These are phyloP conservation scores for Pteruthius melanotis DNA, from an alignment of 2,113 vertebrate species.

Conservation along the genomic window DNA sequence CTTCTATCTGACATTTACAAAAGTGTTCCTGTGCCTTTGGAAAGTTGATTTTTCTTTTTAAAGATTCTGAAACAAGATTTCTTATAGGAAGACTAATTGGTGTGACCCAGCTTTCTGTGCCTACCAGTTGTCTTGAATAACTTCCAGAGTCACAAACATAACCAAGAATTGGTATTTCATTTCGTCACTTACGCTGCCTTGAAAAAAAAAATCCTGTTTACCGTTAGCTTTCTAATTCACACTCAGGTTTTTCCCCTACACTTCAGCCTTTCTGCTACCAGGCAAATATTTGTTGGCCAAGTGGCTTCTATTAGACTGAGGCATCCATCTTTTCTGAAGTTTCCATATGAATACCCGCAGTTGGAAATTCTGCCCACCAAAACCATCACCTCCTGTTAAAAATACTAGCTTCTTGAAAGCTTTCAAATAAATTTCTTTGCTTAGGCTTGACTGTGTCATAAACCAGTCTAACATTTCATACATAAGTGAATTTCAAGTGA, in stretches of 20 bases:
- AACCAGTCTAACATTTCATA: background rate
- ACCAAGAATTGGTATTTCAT: background rate
- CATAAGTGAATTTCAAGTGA: background rate
- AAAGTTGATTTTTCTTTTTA: background rate
- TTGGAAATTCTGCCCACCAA: background rate
- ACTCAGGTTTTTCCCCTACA: background rate
- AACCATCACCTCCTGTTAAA: background rate
- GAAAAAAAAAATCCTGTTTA: background rate
- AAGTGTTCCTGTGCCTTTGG: background rate
- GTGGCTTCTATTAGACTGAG: background rate
- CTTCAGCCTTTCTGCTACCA: background rate
- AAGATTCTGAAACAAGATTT: background rate
- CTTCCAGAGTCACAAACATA: background rate
- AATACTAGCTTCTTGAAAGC: background rate
- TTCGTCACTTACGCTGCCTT: background rate
- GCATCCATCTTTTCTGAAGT: background rate
- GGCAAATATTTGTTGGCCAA: background rate
- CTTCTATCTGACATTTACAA: background rate
- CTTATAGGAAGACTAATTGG: background rate
- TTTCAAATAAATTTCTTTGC: background rate
- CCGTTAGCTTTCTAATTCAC: background rate
- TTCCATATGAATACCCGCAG: background rate
- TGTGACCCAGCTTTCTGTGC: background rate
- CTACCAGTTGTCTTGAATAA: background rate
- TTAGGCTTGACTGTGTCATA: background rate